A percentile compares a stretch with the other conserved stretches of the same genome.
Conservation (phyloP, 2,888 invertebrate species). For the Microctonus hyperodae region DNA sequence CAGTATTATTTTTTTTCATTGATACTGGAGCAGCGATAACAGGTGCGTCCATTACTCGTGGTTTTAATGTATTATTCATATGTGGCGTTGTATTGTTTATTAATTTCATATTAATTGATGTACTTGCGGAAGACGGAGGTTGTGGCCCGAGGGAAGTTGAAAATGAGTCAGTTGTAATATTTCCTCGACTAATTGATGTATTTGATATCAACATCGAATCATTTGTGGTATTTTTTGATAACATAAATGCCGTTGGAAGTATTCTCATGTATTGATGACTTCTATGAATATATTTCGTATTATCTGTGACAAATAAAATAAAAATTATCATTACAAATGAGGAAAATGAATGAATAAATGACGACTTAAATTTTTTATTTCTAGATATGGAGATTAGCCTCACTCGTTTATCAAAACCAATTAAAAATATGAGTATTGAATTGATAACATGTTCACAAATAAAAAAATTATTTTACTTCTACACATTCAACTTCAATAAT, state of each 20-base stretch:
- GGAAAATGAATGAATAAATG: conserved; percentile 1
- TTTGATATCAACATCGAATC: conserved; percentile 34
- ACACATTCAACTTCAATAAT: no score
- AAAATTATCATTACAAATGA: neutral
- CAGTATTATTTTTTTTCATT: conserved; percentile 65
- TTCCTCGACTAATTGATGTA: conserved; percentile 12
- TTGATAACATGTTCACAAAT: no score
- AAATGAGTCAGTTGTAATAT: conserved; percentile 11
- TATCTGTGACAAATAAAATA: neutral
- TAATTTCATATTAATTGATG: conserved; percentile 35
- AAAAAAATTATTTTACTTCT: no score
- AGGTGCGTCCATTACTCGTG: conserved; percentile 35
- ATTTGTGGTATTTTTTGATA: conserved; percentile 41
- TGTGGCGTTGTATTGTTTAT: conserved; percentile 32
- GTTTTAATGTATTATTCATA: conserved; percentile 14
- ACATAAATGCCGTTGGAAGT: neutral
- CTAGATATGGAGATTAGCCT: no score
- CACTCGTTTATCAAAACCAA: no score
- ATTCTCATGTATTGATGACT: neutral
- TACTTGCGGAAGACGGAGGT: conserved; percentile 41
- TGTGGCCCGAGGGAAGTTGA: conserved; percentile 24
- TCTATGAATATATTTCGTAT: neutral
- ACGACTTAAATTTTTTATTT: no score
- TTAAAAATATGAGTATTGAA: no score
- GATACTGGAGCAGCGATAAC: conserved; percentile 44